Conservation (phyloP, 1,140 invertebrate genomes). For the Geopemphigus sp. region DNA sequence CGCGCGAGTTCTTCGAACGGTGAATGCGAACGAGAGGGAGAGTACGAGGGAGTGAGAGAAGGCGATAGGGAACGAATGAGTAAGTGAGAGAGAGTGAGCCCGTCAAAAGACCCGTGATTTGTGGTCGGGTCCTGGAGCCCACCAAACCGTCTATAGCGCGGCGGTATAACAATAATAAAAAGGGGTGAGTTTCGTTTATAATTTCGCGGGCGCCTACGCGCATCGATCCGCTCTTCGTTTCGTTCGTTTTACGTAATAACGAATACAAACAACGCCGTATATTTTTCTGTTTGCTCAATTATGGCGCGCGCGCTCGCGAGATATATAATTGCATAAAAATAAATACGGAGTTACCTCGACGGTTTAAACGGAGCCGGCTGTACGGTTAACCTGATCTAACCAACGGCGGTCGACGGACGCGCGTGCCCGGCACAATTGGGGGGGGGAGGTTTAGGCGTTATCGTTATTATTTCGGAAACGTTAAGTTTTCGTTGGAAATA, state of each 20-base stretch:
- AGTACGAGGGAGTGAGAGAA: background rate
- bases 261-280: background rate
- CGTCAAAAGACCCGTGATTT: slow-evolving; percentile 44
- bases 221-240: slow-evolving; percentile 3
- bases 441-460: too few relatives aligned
- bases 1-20: slow-evolving; percentile 22
- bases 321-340: too few relatives aligned
- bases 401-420: too few relatives aligned
- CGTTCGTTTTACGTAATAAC: background rate
- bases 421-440: too few relatives aligned
- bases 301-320: background rate
- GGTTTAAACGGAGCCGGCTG: too few relatives aligned
- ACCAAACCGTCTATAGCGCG: background rate
- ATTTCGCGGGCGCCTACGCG: background rate
- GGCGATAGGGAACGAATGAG: background rate
- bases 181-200: slow-evolving; percentile 37
- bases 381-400: too few relatives aligned
- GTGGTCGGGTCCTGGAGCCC: slow-evolving; percentile 33
- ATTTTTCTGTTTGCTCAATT: background rate
- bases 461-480: background rate
- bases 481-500: background rate
- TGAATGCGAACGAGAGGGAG: background rate
- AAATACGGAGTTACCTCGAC: too few relatives aligned
- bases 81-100: background rate
- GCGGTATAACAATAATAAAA: slow-evolving; percentile 30